A percentile compares a stretch with the other conserved stretches of the same genome.
Conservation (phyloP, 2,797 vertebrate species). For the Anabas testudineus region DNA sequence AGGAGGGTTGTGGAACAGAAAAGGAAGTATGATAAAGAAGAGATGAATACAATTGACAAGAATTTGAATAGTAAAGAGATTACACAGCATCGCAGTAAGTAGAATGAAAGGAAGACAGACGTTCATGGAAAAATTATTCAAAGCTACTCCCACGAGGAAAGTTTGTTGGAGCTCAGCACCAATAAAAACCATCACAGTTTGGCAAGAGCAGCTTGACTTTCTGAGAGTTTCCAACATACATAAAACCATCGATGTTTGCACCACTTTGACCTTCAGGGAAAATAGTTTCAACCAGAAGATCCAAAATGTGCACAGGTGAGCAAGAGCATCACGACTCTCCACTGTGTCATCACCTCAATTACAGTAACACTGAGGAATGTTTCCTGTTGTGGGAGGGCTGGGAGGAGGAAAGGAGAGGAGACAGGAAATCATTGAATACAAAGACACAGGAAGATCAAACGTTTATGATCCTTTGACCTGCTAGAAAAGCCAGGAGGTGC, state of each 20-base stretch:
- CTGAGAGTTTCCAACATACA: neutral
- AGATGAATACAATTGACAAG: slow-evolving; percentile 8
- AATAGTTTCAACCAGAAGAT: neutral
- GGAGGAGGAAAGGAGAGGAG: neutral
- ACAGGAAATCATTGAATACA: neutral
- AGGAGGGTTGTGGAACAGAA: neutral
- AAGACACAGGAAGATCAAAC: neutral
- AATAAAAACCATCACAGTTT: slow-evolving; percentile 12
- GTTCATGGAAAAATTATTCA: slow-evolving; percentile 20
- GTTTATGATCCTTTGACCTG: neutral
- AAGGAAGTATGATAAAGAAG: slow-evolving; percentile 4
- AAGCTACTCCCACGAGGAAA: neutral
- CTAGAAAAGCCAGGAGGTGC: neutral
- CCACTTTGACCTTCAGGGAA: slow-evolving; percentile 15
- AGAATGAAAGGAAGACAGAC: neutral
- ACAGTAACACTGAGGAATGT: neutral
- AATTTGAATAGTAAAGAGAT: slow-evolving; percentile 41
- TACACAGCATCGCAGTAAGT: neutral
- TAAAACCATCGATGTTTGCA: neutral
- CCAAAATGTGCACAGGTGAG: slow-evolving; percentile 25
- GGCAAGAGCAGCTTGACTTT: slow-evolving; percentile 8
- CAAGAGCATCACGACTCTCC: neutral
- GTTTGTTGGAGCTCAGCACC: slow-evolving; percentile 10
- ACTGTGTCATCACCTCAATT: slow-evolving; percentile 37
- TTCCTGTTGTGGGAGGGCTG: neutral